Evolutionary conservation across 2,797 vertebrate species (phyloP), one percentile per base, ranked within the genome.

Genomic region (Hipposideros larvatus): DNA sequence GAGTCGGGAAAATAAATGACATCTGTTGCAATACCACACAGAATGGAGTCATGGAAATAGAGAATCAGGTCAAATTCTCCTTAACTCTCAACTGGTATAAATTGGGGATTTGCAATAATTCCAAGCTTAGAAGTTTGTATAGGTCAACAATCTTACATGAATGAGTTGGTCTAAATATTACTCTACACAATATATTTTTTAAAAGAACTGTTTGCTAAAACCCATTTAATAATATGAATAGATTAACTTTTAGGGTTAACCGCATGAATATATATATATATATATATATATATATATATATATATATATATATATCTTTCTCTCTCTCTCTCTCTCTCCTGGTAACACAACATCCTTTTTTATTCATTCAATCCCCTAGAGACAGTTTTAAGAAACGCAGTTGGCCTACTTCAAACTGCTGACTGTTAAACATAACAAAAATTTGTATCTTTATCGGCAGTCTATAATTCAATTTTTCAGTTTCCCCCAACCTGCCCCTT

Each of bases 391-490:
- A 48, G 28, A 82, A 90, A 86, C 4, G 24, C 55, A 65, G 28
- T 73, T 61, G 34, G 46, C 28, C 31, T 87, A 65, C 28, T 77
- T 82, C 21, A 78, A 90, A 71, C 2, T 59, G n/a, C n/a, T n/a
- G n/a, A n/a, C 46, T 70, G 46, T 82, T 82, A 86, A 79, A 53
- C 71, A 48, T 22, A 41, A 93, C 11, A 80, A 92, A 95, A 71
- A 43, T 28, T 3, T 75, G 51, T 41, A 59, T 28, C 59, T 80
- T 90, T 73, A 66, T 74, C 34, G 82, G 75, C 9, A 83, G 41
- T 11, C 41, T 83, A 48, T 57, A 48, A 83, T 77, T 65, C 34
- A 41, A 57, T 24, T 68, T 70, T 84, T 94, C 41, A 53, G 37
- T 41, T 95, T 83, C 19, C 59, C 28, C 13, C 51, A 75, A 77